Conservation (phyloP, 2,797 vertebrate species). For the Botia kubotai region DNA sequence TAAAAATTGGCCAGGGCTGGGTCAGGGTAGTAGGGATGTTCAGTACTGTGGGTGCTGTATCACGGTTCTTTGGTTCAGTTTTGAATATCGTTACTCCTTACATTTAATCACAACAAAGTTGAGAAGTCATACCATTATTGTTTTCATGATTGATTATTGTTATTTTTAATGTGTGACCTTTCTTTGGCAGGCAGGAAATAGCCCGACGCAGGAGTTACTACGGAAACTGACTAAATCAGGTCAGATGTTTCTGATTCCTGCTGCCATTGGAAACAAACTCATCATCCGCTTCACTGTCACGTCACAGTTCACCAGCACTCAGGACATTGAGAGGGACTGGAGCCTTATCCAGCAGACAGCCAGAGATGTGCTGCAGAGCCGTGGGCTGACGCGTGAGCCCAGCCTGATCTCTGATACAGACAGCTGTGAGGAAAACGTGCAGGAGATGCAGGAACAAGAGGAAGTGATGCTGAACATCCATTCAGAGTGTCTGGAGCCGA, state of each 20-base stretch:
- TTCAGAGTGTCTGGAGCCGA: slow-evolving; percentile 43
- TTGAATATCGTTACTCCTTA: too few relatives aligned
- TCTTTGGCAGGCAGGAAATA: slow-evolving; percentile 84
- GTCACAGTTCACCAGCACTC: slow-evolving; percentile 89
- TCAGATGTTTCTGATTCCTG: slow-evolving; percentile 90
- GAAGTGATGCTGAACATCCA: slow-evolving; percentile 29
- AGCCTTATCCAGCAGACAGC: slow-evolving; percentile 83
- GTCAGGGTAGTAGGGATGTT: too few relatives aligned
- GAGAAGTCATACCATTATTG: too few relatives aligned
- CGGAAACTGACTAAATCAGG: slow-evolving; percentile 84
- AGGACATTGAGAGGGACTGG: slow-evolving; percentile 92
- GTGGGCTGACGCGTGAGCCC: background rate
- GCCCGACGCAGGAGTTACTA: slow-evolving; percentile 88
- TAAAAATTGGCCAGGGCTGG: too few relatives aligned
- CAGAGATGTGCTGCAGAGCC: slow-evolving; percentile 50
- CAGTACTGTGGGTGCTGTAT: too few relatives aligned
- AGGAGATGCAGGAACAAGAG: slow-evolving; percentile 38
- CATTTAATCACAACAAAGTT: too few relatives aligned
- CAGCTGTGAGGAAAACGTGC: slow-evolving; percentile 17
- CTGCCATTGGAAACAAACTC: slow-evolving; percentile 84
- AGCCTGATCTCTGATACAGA: background rate
- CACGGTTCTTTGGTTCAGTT: too few relatives aligned
- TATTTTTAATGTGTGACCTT: background rate
- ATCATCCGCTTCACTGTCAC: slow-evolving; percentile 96
- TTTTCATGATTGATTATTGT: too few relatives aligned